phyloP scores from a whole-genome alignment of 2,888 invertebrate species.

The Villa cingulata region DNA sequence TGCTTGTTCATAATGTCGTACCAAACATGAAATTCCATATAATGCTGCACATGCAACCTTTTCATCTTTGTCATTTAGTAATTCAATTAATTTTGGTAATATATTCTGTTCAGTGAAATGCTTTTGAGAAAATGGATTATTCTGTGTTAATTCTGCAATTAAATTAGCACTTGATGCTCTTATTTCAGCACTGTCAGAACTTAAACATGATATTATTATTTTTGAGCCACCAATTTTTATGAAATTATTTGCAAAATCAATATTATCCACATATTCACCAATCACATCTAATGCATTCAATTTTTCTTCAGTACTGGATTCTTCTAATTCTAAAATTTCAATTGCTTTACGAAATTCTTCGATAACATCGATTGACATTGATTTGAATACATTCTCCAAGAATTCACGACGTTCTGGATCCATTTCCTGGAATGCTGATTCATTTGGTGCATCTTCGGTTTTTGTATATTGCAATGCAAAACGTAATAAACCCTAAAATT shows the following conservation, averaged over 20 bases:
- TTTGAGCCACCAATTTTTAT: constrained; percentile 71
- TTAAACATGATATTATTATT: constrained; percentile 53
- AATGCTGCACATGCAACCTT: constrained; percentile 53
- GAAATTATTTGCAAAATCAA: constrained; percentile 74
- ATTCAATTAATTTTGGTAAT: constrained; percentile 46
- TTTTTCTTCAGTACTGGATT: constrained; percentile 40
- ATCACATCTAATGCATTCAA: constrained; percentile 53
- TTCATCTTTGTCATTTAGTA: constrained; percentile 42
- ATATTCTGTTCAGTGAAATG: constrained; percentile 51
- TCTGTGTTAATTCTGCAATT: constrained; percentile 68
- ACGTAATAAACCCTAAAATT: constrained; percentile 47
- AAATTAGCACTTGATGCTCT: constrained; percentile 51
- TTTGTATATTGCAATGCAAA: constrained; percentile 57
- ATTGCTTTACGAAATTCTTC: constrained; percentile 51
- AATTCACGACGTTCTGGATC: constrained; percentile 54
- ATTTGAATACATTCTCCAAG: constrained; percentile 54
- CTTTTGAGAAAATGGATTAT: constrained; percentile 71
- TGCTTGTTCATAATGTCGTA: constrained; percentile 48
- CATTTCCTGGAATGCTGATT: constrained; percentile 41
- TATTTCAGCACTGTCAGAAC: constrained; percentile 46
- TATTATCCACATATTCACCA: constrained; percentile 53
- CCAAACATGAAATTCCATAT: constrained; percentile 66
- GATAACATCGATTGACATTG: constrained; percentile 55
- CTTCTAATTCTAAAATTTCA: constrained; percentile 41
- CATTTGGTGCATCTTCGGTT: constrained; percentile 42